These are phyloP conservation scores for Sipha flava DNA, from an alignment of 1,140 invertebrate species.

Conservation along the genomic window DNA sequence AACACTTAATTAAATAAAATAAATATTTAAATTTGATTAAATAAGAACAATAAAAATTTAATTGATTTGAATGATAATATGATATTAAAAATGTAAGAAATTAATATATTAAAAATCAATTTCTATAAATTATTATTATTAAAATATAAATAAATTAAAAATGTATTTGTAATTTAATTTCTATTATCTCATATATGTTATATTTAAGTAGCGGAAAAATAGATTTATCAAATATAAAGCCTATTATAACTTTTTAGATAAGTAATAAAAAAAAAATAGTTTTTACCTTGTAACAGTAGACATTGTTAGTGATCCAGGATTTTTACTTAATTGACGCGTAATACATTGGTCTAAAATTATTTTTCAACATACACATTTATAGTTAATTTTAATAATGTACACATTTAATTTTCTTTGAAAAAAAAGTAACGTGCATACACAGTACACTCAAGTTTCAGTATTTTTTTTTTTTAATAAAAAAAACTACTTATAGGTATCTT, in stretches of 20 bases:
- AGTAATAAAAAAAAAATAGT: neutral
- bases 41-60: too few relatives aligned
- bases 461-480: neutral
- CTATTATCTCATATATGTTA: too few relatives aligned
- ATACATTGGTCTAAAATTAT: neutral
- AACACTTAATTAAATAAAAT: too few relatives aligned
- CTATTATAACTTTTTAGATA: neutral
- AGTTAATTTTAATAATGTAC: neutral
- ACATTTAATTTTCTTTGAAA: neutral
- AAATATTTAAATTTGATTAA: too few relatives aligned
- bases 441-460: too few relatives aligned
- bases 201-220: neutral
- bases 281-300: conserved; percentile 1
- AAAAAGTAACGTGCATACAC: neutral
- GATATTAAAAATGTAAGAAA: too few relatives aligned
- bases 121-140: too few relatives aligned
- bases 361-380: neutral
- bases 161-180: too few relatives aligned
- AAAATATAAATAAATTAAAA: too few relatives aligned
- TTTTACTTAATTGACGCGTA: neutral
- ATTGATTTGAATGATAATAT: too few relatives aligned
- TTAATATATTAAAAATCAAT: too few relatives aligned
- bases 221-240: neutral
- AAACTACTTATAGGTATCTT: neutral
- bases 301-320: neutral